These are phyloP conservation scores for Malurus elegans DNA, from an alignment of 2,113 vertebrate species.

Conservation along the genomic window DNA sequence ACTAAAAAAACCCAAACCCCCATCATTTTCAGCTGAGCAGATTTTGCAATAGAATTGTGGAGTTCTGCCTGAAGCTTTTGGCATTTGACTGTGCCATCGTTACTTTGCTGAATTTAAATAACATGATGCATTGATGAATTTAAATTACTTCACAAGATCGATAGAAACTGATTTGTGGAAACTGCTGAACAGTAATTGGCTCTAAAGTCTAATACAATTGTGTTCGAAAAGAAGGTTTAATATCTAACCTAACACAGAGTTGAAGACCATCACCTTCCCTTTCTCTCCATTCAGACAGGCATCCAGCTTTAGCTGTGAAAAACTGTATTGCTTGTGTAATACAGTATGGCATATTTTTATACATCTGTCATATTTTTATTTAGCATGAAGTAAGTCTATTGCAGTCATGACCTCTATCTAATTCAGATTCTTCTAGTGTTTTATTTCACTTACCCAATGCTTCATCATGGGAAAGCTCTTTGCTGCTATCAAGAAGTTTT, in stretches of 20 bases:
- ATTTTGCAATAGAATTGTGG: background rate
- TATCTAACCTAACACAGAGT: background rate
- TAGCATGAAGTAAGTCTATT: background rate
- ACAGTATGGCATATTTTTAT: background rate
- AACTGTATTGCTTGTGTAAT: background rate
- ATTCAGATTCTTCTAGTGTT: background rate
- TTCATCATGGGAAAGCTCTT: background rate
- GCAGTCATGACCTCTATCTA: background rate
- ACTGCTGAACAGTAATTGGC: background rate
- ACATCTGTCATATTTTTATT: background rate
- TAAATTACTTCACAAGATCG: background rate
- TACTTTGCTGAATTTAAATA: constrained; percentile 10
- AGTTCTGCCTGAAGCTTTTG: constrained; percentile 5
- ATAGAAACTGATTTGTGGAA: constrained; percentile 12
- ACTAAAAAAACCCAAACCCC: background rate
- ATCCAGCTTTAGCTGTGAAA: background rate
- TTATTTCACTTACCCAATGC: background rate
- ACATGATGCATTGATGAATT: constrained; percentile 4
- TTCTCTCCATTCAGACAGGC: background rate
- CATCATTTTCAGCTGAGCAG: background rate
- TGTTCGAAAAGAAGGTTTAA: background rate
- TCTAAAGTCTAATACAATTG: background rate
- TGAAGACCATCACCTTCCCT: background rate
- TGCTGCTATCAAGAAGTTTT: background rate
- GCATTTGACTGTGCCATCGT: background rate